Percentiles rank a stretch among this genome's conserved stretches.
Conservation (phyloP, 2,113 vertebrate genomes). For the Tichodroma muraria region DNA sequence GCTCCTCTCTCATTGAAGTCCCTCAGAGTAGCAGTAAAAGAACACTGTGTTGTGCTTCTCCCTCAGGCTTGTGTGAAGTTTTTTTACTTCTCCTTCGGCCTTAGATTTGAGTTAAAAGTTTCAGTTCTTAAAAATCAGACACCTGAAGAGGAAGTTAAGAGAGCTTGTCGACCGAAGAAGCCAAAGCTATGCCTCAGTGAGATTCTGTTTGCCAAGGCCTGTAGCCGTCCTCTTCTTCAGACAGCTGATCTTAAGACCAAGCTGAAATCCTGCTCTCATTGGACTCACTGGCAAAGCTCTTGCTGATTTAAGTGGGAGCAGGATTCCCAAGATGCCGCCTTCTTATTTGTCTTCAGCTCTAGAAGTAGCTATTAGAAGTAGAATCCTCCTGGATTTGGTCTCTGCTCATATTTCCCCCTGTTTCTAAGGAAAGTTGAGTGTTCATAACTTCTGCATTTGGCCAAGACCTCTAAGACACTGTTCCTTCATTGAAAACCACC, state of each 20-base stretch:
- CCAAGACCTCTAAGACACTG: not conserved
- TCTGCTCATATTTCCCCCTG: not conserved
- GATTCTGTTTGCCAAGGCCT: not conserved
- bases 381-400: not conserved
- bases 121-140: not conserved
- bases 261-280: not conserved
- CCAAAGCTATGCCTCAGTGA: not conserved
- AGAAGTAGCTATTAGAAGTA: not conserved
- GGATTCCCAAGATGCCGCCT: not conserved
- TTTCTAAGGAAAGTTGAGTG: not conserved
- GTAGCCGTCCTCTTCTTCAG: not conserved
- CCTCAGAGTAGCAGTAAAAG: not conserved
- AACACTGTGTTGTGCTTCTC: not conserved
- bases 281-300: not conserved
- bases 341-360: not conserved
- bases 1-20: not conserved
- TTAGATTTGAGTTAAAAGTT: not conserved
- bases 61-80: rapidly evolving
- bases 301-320: not conserved
- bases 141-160: not conserved
- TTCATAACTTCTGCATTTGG: not conserved
- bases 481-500: not conserved
- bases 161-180: not conserved
- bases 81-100: not conserved
- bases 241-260: not conserved